These are phyloP conservation scores for Hydraecia micacea DNA, from an alignment of 2,888 invertebrate genomes.

Conservation along the genomic window DNA sequence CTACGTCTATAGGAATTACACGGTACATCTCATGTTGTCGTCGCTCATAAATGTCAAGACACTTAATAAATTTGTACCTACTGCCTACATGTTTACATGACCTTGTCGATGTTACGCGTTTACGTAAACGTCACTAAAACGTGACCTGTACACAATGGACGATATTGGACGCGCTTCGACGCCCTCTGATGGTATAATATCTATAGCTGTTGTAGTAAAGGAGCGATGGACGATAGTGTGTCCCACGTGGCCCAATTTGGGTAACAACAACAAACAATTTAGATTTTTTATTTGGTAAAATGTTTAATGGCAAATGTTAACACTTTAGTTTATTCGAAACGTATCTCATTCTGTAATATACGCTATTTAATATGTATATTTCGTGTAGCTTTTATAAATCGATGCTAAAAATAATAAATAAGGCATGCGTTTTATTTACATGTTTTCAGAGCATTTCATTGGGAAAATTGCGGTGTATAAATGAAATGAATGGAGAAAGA, in stretches of 20 bases:
- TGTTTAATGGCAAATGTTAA: not conserved
- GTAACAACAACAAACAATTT: conserved; percentile 38
- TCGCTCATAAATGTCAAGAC: conserved; percentile 37
- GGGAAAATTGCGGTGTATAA: not conserved
- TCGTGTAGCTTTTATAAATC: not conserved
- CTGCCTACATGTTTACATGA: conserved; percentile 37
- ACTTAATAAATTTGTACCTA: conserved; percentile 54
- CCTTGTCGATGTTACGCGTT: conserved; percentile 44
- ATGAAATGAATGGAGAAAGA: not conserved
- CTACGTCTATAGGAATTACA: not conserved
- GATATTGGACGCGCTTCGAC: conserved; percentile 16
- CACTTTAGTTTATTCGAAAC: not conserved
- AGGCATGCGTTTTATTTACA: conserved; percentile 16
- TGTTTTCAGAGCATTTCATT: not conserved
- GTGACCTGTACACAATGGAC: conserved; percentile 17
- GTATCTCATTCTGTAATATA: not conserved
- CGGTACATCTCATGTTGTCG: conserved; percentile 5
- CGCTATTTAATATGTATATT: too few relatives aligned
- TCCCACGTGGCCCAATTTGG: conserved; percentile 32
- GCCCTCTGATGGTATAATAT: conserved; percentile 10
- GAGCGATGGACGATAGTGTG: conserved; percentile 5
- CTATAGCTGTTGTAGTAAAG: conserved; percentile 7
- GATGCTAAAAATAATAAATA: not conserved
- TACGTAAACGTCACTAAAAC: conserved; percentile 33
- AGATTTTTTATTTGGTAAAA: not conserved